Conservation (phyloP, 1,140 invertebrate species). For the Diachasmimorpha longicaudata region DNA sequence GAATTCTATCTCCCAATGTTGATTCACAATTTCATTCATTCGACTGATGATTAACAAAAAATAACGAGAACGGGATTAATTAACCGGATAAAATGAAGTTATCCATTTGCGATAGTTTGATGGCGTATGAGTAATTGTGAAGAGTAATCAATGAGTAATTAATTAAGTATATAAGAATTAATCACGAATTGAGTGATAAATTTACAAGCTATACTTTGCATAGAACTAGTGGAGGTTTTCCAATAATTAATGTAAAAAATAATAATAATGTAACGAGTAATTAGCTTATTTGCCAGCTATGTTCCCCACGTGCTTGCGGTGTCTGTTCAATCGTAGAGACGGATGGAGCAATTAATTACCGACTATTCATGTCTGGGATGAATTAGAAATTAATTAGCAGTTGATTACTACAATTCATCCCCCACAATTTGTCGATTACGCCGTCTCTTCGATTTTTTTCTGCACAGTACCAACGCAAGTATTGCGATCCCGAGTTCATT, state of each 20-base stretch:
- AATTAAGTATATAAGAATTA: background rate
- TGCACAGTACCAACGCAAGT: conserved; percentile 37
- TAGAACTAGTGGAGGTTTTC: conserved; percentile 86
- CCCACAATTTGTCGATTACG: background rate
- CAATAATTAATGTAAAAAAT: conserved; percentile 47
- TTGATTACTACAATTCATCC: no score
- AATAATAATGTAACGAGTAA: conserved; percentile 23
- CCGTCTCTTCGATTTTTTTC: conserved; percentile 29
- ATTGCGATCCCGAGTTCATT: conserved; percentile 39
- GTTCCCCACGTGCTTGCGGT: conserved; percentile 48
- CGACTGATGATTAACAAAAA: background rate
- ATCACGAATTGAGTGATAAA: conserved; percentile 32
- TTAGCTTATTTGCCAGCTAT: conserved; percentile 44
- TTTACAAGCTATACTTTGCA: conserved; percentile 87
- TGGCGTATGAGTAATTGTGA: background rate
- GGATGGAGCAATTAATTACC: background rate
- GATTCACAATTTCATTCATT: background rate
- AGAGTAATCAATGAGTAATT: background rate
- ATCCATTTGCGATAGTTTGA: background rate
- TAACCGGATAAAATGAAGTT: background rate
- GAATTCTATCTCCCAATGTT: background rate
- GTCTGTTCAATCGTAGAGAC: conserved; percentile 18
- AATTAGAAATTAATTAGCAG: no score
- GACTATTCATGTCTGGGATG: no score
- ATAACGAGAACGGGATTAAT: background rate